Conservation (phyloP, 1,140 invertebrate genomes). For the Diuraphis noxia region DNA sequence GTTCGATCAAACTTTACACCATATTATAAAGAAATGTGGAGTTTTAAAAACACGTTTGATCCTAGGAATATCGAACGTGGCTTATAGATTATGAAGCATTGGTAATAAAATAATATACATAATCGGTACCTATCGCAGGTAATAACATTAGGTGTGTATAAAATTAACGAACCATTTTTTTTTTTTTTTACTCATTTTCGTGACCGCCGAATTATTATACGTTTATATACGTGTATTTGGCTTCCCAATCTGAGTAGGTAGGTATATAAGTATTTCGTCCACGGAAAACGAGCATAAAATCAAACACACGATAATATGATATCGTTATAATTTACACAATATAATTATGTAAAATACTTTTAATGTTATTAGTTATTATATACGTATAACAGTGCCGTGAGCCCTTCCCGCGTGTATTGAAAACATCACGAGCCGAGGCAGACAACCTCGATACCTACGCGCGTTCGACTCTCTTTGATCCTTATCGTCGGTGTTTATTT, state of each 20-base stretch:
- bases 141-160: neutral
- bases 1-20: constrained; percentile 7
- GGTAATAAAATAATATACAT: neutral
- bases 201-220: no score
- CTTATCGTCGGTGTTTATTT: constrained; percentile 35
- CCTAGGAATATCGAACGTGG: neutral
- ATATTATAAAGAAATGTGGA: neutral
- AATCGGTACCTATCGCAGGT: no score
- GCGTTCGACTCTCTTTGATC: constrained; percentile 15
- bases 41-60: neutral
- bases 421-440: neutral
- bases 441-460: constrained; percentile 1
- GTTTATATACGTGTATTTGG: neutral
- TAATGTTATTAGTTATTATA: no score
- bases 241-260: neutral
- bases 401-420: neutral
- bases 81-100: neutral
- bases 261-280: neutral
- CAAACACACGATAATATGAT: neutral
- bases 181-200: neutral
- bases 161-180: neutral
- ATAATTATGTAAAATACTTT: neutral
- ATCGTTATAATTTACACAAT: neutral
- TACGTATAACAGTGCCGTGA: neutral
- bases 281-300: neutral